Evolutionary conservation across 2,888 invertebrate genomes (phyloP), one percentile per base, ranked within the genome.

Genomic region (Ennomos erosarius): DNA sequence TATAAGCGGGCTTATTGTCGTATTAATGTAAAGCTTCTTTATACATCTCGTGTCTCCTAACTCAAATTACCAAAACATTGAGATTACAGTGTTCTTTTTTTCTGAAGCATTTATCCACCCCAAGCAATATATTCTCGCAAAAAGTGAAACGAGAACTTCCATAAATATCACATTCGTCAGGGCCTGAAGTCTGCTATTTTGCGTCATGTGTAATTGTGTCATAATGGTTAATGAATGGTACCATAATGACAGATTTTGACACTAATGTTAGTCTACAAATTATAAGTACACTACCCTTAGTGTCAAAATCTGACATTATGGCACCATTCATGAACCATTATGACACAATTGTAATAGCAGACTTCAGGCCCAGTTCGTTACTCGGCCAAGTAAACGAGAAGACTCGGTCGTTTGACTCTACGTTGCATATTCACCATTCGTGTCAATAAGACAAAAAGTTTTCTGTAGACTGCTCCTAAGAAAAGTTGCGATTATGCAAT

Each of bases 361-460:
- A n/a, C n/a, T n/a, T n/a, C n/a, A n/a, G n/a, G n/a, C n/a, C 65
- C 78, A 77, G 75, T 79, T 80, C 75, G 78, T 79, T 79, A 77
- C 73, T 52, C 73, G 66, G 65, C 70, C 66, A 70, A 74, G 71
- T 71, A 70, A 76, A 57, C 50, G 52, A 64, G 69, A 70, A 40
- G 42, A 16, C 47, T 48, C 16, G 16, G 9, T 39, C 38, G 48
- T 48, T 33, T 48, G 10, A 33, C 38, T 48, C 9, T 4, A 26
- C 37, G 13, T 69, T 65, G 26, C 26, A 61, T 58, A 55, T 2
- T 2, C 16, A 16, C 16, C 47, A 51, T 57, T 57, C 47, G 51
- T 16, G 49, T 56, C 53, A 56, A 56, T 59, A 50, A 3, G 16
- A 16, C 3, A 2, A 16, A 16, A 16, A 16, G 16, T 26, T 26